Evolutionary conservation across 2,797 vertebrate genomes (phyloP), one percentile per base, ranked within the genome.

Genomic region (Pseudochirops corinnae): DNA sequence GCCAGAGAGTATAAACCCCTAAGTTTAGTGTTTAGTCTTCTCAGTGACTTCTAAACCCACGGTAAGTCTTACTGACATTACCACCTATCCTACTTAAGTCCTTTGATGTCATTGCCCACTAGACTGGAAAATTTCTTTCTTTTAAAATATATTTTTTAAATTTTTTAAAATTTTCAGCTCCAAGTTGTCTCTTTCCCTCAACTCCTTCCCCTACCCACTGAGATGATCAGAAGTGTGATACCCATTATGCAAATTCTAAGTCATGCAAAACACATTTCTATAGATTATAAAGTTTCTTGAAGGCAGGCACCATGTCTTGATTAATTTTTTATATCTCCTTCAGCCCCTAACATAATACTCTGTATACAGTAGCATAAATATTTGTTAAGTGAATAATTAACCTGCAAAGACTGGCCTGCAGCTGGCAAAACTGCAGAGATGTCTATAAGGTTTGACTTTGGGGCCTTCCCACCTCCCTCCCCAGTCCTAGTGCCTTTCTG

Each of bases 391-490:
- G 21, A 82, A 24, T 82, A 18, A 82, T 9, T 82, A 46, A 46
- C 2, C 7, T 82, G 67, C n/a, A 82, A 82, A 82, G 67, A 2
- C 67, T 82, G n/a, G n/a, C 16, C 67, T n/a, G 5, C 62, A 74
- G 62, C 33, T 39, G 18, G n/a, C n/a, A 82, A 82, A 82, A 82
- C n/a, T 82, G 7, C n/a, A 82, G 6, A 67, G 21, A 18, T 39
- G 67, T 82, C n/a, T 92, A 67, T 16, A 52, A 56, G 90, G 90
- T 92, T 46, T 24, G 11, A 26, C 33, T 52, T 46, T 14, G 11
- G n/a, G 5, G 50, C 26, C 16, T 0, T 60, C 56, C 91, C 13
- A 33, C 18, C 1, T 39, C 52, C 31, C 0, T 0, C 28, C 57
- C 55, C 0, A 0, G 18, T 91, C 58, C 67, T 39, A n/a, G 33